Base-by-base conservation (phyloP, 23 tunicate genomes). In the Trididemnum clinides region DNA sequence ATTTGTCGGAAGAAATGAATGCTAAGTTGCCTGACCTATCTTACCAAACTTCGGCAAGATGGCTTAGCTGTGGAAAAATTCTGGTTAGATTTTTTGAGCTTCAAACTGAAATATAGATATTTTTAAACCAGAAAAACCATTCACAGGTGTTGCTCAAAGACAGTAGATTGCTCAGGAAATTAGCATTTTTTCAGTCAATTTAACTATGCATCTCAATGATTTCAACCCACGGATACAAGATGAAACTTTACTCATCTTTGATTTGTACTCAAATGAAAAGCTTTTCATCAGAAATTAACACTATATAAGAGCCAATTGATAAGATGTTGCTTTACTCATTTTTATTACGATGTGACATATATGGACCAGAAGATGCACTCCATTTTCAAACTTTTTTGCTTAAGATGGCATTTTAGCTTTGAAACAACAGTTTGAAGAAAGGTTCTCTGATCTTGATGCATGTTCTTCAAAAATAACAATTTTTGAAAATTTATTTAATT, bases 61-160 rank as follows among this genome's bases (percentile, higher is more conserved):
- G 69, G 69, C 69, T 62, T 21, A 62, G 69, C 27, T 62, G 69
- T 62, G 69, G 69, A 21, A 62, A 62, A 62, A 21, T 62, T 62
- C 27, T 62, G 6, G 22, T 26, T 12, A 4, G 69, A 4, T 62
- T 62, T 62, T 62, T 62, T 62, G 69, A 62, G 21, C 69, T 62
- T 62, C 22, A 26, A 62, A 62, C 26, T 12, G 69, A 15, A 26
- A 62, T 62, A 12, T 4, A 62, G 21, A 15, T 62, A 12, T 62
- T 62, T 21, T 62, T 62, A 21, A 62, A 62, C 21, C 26, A 62
- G 21, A 62, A 62, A 6, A 62, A 62, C 69, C 69, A 21, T 21
- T 26, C 54, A 7, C 10, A 44, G 15, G 12, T 15, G 15, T 15
- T 44, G 15, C 54, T 44, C 54, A 44, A 10, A 22, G 21, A 15